phyloP scores from a whole-genome alignment of 2,888 invertebrate genomes.

The Tetragonula carbonaria region DNA sequence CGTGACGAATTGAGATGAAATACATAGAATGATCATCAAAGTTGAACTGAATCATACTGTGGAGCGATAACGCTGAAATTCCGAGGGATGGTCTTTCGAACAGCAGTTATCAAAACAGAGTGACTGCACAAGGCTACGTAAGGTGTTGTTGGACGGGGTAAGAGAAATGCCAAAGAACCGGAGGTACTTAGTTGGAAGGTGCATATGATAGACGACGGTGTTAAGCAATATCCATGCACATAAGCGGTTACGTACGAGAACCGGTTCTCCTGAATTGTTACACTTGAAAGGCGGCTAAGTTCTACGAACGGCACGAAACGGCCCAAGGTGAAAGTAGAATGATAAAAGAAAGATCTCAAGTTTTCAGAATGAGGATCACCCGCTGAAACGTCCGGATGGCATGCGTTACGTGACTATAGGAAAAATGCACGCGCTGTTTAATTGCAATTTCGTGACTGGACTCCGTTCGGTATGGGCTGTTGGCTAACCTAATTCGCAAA shows the following conservation, averaged over 20 bases:
- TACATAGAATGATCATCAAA: neutral
- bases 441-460: neutral
- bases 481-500: conserved; percentile 59
- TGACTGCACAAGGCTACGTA: conserved; percentile 8
- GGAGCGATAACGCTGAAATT: conserved; percentile 19
- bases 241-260: conserved; percentile 58
- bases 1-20: neutral
- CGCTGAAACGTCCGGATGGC: conserved; percentile 18
- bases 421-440: conserved; percentile 29
- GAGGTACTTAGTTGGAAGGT: conserved; percentile 30
- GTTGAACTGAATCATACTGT: neutral
- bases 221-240: conserved; percentile 61
- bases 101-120: conserved; percentile 50
- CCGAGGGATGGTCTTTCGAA: conserved; percentile 2
- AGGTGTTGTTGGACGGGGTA: conserved; percentile 8
- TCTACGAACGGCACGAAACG: conserved; percentile 38
- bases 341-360: conserved; percentile 38
- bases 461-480: conserved; percentile 24
- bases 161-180: conserved; percentile 35
- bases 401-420: conserved; percentile 7
- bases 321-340: conserved; percentile 65
- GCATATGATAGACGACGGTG: conserved; percentile 44
- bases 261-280: conserved; percentile 62
- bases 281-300: conserved; percentile 59
- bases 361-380: conserved; percentile 3